phyloP scores from a whole-genome alignment of 2,113 vertebrate species.

The Aramus guarauna region DNA sequence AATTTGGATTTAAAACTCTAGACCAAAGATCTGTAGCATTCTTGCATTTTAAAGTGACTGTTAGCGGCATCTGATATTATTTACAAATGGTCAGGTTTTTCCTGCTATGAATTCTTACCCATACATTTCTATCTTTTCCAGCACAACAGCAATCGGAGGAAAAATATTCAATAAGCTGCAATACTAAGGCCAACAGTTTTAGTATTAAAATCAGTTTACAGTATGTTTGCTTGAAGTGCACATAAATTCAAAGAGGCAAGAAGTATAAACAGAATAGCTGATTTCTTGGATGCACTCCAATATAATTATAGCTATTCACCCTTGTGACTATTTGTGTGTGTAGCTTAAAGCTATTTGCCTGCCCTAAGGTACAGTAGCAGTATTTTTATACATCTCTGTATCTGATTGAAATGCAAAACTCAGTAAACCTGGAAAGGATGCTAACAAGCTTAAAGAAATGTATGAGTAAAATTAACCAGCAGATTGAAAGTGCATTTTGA shows the following conservation, averaged over 20 bases:
- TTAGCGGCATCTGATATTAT: background rate
- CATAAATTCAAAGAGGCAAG: conserved; percentile 89
- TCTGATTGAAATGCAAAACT: conserved; percentile 73
- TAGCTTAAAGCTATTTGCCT: conserved; percentile 88
- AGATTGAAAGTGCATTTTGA: conserved; percentile 34
- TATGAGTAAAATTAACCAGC: conserved; percentile 60
- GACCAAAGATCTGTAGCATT: background rate
- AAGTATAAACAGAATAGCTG: conserved; percentile 87
- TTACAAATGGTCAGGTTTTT: conserved; percentile 4
- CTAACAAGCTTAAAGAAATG: conserved; percentile 66
- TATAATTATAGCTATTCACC: conserved; percentile 96
- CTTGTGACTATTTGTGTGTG: conserved; percentile 89
- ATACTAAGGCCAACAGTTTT: conserved; percentile 59
- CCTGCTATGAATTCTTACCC: background rate
- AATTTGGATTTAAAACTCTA: background rate
- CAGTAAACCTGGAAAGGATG: conserved; percentile 58
- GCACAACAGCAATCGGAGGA: background rate
- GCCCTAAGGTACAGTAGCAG: conserved; percentile 76
- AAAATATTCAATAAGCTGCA: conserved; percentile 57
- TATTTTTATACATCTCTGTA: conserved; percentile 76
- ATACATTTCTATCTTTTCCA: conserved; percentile 24
- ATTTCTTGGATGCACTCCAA: conserved; percentile 85
- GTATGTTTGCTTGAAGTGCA: conserved; percentile 85
- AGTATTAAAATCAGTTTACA: conserved; percentile 75
- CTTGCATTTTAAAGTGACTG: background rate